Evolutionary conservation across 2,113 vertebrate species (phyloP).

Genomic region (Scomber japonicus): DNA sequence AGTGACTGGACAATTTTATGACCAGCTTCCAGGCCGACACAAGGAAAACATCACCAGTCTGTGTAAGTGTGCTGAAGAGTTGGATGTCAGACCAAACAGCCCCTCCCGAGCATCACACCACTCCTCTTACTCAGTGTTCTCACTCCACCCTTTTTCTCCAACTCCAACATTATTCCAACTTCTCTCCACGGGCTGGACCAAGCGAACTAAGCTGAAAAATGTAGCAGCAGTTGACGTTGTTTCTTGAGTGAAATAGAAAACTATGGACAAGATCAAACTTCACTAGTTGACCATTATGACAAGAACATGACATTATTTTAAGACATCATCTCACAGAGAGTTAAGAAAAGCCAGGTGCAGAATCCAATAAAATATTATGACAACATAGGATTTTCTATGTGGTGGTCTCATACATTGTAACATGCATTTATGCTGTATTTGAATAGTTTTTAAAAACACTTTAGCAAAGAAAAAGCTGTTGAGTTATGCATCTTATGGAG

Average conservation of each 20-base stretch:
- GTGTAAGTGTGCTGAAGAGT: slow-evolving; percentile 39
- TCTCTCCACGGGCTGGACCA: neutral
- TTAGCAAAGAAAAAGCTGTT: slow-evolving; percentile 45
- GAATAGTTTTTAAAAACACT: slow-evolving; percentile 32
- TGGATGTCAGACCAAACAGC: slow-evolving; percentile 43
- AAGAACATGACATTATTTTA: slow-evolving; percentile 10
- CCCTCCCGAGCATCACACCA: slow-evolving; percentile 37
- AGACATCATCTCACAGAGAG: neutral
- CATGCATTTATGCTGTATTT: slow-evolving; percentile 19
- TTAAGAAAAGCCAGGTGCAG: neutral
- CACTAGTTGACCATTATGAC: slow-evolving; percentile 9
- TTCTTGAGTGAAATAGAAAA: slow-evolving; percentile 18
- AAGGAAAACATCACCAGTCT: slow-evolving; percentile 52
- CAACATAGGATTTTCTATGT: neutral
- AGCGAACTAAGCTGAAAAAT: neutral
- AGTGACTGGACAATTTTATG: slow-evolving; percentile 49
- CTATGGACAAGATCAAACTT: slow-evolving; percentile 9
- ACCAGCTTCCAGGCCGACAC: slow-evolving; percentile 38
- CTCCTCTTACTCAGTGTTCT: slow-evolving; percentile 30
- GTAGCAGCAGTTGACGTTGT: slow-evolving; percentile 14
- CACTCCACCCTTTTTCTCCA: slow-evolving; percentile 51
- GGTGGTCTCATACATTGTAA: slow-evolving; percentile 5
- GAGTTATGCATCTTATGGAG: slow-evolving; percentile 60
- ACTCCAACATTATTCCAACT: slow-evolving; percentile 14
- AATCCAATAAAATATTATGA: slow-evolving; percentile 4